Percentiles rank a stretch among this genome's conserved stretches.
phyloP scores from a whole-genome alignment of 2,113 vertebrate species.

The Prinia subflava region DNA sequence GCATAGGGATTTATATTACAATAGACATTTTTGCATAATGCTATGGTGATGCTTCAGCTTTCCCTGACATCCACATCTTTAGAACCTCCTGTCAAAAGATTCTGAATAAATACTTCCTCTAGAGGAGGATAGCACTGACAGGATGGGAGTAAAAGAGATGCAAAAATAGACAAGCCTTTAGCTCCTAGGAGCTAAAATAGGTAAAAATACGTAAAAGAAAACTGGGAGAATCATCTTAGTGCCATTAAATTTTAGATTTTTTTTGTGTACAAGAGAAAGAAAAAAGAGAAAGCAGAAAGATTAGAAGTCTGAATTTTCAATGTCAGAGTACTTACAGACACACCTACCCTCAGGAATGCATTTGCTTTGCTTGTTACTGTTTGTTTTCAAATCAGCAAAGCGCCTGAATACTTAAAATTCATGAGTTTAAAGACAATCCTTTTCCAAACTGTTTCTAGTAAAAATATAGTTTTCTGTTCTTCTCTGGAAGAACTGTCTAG shows the following conservation, averaged over 20 bases:
- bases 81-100: conserved; percentile 13
- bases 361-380: background rate
- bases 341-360: background rate
- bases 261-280: background rate
- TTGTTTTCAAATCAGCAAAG: background rate
- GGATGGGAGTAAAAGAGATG: background rate
- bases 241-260: background rate
- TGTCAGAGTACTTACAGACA: background rate
- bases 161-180: background rate
- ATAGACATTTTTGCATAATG: conserved; percentile 56
- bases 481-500: background rate
- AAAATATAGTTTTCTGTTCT: background rate
- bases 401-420: background rate
- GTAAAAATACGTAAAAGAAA: background rate
- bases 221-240: background rate
- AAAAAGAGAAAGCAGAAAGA: background rate
- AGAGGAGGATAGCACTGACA: background rate
- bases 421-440: background rate
- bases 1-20: conserved; percentile 50
- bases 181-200: background rate
- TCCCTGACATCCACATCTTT: background rate
- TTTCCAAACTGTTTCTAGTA: background rate
- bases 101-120: background rate
- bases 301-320: background rate
- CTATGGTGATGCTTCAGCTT: conserved; percentile 17